Conservation (phyloP, 2,888 invertebrate species). For the Coleophora flavipennella region DNA sequence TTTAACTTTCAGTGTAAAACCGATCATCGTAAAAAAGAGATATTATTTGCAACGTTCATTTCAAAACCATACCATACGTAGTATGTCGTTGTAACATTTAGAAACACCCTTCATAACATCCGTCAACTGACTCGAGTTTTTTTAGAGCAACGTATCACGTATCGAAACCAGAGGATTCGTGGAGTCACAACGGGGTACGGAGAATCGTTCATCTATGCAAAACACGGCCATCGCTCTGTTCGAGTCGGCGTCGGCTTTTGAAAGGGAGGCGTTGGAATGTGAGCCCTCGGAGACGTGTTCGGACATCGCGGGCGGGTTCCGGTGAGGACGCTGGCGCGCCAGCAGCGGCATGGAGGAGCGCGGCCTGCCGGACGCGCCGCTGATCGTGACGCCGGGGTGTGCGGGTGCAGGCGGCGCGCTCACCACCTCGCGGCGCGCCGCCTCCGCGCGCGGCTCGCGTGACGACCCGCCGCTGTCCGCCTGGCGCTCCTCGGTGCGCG, state of each 20-base stretch:
- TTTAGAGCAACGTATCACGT: not conserved
- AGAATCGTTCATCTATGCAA: conserved; percentile 57
- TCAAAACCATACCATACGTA: conserved; percentile 48
- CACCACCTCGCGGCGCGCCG: conserved; percentile 53
- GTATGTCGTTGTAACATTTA: too few species aligned
- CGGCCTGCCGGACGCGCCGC: conserved; percentile 54
- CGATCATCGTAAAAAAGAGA: not conserved
- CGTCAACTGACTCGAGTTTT: conserved; percentile 6
- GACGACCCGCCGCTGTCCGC: conserved; percentile 61
- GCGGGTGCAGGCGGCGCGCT: conserved; percentile 44
- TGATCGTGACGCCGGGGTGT: conserved; percentile 53
- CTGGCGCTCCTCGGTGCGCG: conserved; percentile 77
- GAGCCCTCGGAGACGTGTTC: conserved; percentile 58
- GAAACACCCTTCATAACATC: conserved; percentile 4
- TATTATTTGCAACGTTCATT: conserved; percentile 10
- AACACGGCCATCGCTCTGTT: conserved; percentile 64
- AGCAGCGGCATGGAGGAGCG: conserved; percentile 74
- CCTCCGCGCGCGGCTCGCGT: conserved; percentile 55
- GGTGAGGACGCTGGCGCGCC: conserved; percentile 71
- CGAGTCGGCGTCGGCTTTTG: conserved; percentile 62
- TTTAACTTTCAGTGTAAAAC: too few species aligned
- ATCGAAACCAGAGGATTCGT: not conserved
- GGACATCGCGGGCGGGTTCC: conserved; percentile 63
- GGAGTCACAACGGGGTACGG: not conserved
- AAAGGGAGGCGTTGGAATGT: conserved; percentile 64